phyloP scores from a whole-genome alignment of 2,888 invertebrate genomes.

The Clanis bilineata region DNA sequence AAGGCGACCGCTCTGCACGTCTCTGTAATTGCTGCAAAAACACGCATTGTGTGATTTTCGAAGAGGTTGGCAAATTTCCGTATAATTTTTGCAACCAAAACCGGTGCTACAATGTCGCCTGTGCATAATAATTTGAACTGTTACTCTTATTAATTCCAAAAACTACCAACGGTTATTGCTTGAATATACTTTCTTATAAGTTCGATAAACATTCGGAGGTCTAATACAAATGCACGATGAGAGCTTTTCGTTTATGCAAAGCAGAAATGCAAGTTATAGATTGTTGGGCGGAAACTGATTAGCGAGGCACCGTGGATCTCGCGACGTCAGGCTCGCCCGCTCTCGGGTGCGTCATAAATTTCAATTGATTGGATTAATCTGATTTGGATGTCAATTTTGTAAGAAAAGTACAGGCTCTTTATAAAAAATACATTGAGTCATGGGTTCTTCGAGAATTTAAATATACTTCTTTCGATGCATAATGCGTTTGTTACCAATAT shows the following conservation, averaged over 20 bases:
- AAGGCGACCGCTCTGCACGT: conserved; percentile 71
- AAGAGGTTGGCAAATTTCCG: conserved; percentile 76
- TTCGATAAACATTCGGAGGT: not conserved
- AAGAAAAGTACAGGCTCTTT: conserved; percentile 72
- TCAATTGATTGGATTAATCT: conserved; percentile 83
- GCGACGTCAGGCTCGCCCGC: conserved; percentile 66
- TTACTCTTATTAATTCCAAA: conserved; percentile 21
- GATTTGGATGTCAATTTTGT: conserved; percentile 81
- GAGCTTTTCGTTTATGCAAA: conserved; percentile 4
- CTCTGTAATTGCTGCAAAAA: conserved; percentile 78
- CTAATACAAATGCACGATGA: not conserved
- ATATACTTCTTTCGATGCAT: conserved; percentile 63
- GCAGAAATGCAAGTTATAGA: conserved; percentile 28
- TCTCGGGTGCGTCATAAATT: conserved; percentile 81
- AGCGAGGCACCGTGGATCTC: conserved; percentile 65
- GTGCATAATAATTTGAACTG: conserved; percentile 11
- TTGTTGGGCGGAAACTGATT: conserved; percentile 63
- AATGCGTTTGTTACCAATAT: conserved; percentile 27
- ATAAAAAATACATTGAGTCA: conserved; percentile 67
- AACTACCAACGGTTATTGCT: not conserved
- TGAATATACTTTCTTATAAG: not conserved
- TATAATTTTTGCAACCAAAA: conserved; percentile 50
- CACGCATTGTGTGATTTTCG: conserved; percentile 72
- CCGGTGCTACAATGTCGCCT: not conserved
- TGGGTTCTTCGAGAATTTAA: conserved; percentile 53